Evolutionary conservation across 2,113 vertebrate species (phyloP), one percentile per base, ranked within the genome.

Genomic region (Oxyruncus cristatus): DNA sequence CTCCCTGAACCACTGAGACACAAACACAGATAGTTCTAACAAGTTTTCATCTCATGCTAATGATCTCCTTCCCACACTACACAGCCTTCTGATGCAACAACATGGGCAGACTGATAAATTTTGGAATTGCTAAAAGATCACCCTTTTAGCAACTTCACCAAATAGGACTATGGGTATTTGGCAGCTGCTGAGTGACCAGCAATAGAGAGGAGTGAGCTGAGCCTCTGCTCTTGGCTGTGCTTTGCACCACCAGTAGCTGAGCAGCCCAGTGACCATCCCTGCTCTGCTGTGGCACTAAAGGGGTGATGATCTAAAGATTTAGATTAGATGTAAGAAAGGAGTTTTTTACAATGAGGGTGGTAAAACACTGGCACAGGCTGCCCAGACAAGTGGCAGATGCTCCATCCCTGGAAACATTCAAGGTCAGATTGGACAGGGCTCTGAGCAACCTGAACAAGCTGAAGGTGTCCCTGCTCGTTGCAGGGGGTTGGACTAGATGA

Each of bases 21-120:
- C 50, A 42, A 82, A 92, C 7, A 15, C 47, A 33, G 37, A 23
- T 12, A 5, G 1, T 23, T 75, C 27, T 33, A 35, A 19, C 12
- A 55, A 11, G 8, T 9, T 59, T 74, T 75, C 30, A 5, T 58
- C n/a, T 56, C 58, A 35, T 0, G 0, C 26, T 68, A 44, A 49
- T 26, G 12, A 33, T 24, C 32, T 67, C 66, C 12, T 77, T 6
- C 75, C 37, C 56, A 53, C 68, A 33, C 22, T 37, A 18, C 63
- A 47, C 18, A 77, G 63, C 39, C 50, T 62, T 70, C 83, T 12
- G 49, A 59, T 18, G 32, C 35, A 33, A 20, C 3, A 14, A 22
- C 3, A 4, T 0, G 14, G 47, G 28, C 70, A 81, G 55, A 53
- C 33, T 32, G 33, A 24, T 22, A 15, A 5, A 9, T 28, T 52